Evolutionary conservation across 35 echinoderm and acorn worm species (phyloP).

Genomic region (Ophioderma brevispina): DNA sequence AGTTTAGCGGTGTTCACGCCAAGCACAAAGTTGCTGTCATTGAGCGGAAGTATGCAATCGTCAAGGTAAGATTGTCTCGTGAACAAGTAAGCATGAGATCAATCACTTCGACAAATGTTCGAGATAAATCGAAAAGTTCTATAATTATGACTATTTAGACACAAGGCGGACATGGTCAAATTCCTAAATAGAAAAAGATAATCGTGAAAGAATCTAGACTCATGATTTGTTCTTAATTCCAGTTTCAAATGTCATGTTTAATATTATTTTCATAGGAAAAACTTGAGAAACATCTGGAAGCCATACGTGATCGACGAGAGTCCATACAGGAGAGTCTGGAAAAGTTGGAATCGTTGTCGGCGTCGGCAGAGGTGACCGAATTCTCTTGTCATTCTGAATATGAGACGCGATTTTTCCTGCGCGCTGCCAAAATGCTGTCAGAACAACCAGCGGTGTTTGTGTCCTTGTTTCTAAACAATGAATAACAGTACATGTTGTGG

Average conservation of each 20-base stretch:
- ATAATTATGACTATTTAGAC: no score
- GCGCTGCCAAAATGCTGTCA: not conserved
- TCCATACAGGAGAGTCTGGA: slow-evolving; percentile 33
- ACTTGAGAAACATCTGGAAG: slow-evolving; percentile 62
- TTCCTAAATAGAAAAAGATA: no score
- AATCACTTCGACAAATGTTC: no score
- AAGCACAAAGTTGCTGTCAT: slow-evolving; percentile 82
- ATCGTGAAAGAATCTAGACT: no score
- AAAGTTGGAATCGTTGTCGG: slow-evolving; percentile 33
- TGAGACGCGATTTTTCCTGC: not conserved
- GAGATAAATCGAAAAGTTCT: no score
- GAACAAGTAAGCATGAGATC: no score
- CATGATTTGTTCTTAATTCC: no score
- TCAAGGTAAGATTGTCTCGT: slow-evolving; percentile 93
- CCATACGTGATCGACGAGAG: slow-evolving; percentile 60
- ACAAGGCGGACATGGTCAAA: no score
- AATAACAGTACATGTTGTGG: no score
- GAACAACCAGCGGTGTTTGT: not conserved
- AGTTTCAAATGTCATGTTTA: no score
- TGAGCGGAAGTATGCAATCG: slow-evolving; percentile 73
- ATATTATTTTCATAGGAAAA: slow-evolving; percentile 66
- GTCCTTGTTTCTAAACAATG: not conserved
- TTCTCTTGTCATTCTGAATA: not conserved
- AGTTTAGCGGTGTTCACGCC: slow-evolving; percentile 81
- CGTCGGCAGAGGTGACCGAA: slow-evolving; percentile 59